These are phyloP conservation scores for Phalloptychus januarius DNA, from an alignment of 2,797 vertebrate genomes.

Conservation along the genomic window DNA sequence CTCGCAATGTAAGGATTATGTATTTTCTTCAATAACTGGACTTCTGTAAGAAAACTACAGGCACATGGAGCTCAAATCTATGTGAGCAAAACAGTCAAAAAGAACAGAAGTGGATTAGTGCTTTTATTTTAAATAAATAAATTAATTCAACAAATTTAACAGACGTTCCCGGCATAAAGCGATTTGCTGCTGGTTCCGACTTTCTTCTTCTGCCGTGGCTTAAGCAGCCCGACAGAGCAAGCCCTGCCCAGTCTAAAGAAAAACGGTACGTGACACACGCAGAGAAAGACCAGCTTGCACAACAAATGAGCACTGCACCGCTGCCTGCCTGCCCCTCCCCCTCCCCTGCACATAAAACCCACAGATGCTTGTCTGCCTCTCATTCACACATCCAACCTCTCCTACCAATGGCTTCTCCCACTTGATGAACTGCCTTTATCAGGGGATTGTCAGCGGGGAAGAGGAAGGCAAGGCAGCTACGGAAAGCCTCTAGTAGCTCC, in stretches of 20 bases:
- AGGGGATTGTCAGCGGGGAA: slow-evolving; percentile 17
- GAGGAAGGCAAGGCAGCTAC: neutral
- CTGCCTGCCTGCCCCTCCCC: slow-evolving; percentile 71
- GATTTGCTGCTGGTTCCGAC: slow-evolving; percentile 13
- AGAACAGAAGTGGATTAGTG: neutral
- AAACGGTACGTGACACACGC: slow-evolving; percentile 29
- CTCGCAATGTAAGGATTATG: neutral
- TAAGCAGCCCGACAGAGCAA: slow-evolving; percentile 37
- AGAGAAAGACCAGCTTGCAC: slow-evolving; percentile 57
- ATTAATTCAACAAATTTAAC: neutral
- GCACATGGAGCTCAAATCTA: neutral
- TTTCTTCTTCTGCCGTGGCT: slow-evolving; percentile 15
- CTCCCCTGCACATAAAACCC: slow-evolving; percentile 51
- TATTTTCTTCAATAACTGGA: neutral
- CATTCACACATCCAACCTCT: slow-evolving; percentile 50
- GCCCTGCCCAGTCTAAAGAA: slow-evolving; percentile 48
- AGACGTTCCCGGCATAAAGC: neutral
- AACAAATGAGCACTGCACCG: slow-evolving; percentile 70
- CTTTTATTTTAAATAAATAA: neutral
- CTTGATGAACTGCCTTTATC: slow-evolving; percentile 41
- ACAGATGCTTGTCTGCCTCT: slow-evolving; percentile 56
- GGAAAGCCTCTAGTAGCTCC: slow-evolving; percentile 16
- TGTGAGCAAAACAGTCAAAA: neutral
- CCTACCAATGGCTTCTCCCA: slow-evolving; percentile 33
- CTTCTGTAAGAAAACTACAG: neutral